phyloP scores from a whole-genome alignment of 2,113 vertebrate species.

The Herpetotheres cachinnans region DNA sequence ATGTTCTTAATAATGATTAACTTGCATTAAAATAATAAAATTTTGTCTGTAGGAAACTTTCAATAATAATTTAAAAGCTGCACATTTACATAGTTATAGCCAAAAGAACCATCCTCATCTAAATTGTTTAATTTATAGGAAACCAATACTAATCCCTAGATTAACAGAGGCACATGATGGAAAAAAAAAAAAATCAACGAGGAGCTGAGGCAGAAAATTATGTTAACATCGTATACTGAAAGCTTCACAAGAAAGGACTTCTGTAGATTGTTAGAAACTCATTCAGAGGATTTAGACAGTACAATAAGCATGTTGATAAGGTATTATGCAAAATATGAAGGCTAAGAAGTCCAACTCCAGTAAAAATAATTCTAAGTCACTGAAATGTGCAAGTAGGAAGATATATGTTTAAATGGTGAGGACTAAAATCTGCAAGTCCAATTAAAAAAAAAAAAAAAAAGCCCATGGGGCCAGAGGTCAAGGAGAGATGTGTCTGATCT shows the following conservation, averaged over 20 bases:
- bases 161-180: neutral
- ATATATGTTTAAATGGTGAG: neutral
- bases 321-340: neutral
- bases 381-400: neutral
- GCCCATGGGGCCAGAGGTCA: neutral
- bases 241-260: neutral
- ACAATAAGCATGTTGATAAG: neutral
- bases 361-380: neutral
- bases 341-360: neutral
- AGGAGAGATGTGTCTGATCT: neutral
- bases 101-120: neutral
- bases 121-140: neutral
- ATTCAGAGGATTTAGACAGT: neutral
- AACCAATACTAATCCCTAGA: neutral
- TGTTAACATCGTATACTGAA: neutral
- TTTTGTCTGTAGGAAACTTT: neutral
- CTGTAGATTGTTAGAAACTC: conserved; percentile 2
- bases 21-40: neutral
- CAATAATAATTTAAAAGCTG: neutral
- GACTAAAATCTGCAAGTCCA: neutral
- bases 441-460: neutral
- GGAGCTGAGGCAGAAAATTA: conserved; percentile 10
- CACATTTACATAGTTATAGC: neutral
- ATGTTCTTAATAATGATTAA: neutral
- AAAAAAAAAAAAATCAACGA: neutral